Base-by-base conservation (phyloP, 1,140 invertebrate genomes). In the Cyrtorhinus lividipennis region DNA sequence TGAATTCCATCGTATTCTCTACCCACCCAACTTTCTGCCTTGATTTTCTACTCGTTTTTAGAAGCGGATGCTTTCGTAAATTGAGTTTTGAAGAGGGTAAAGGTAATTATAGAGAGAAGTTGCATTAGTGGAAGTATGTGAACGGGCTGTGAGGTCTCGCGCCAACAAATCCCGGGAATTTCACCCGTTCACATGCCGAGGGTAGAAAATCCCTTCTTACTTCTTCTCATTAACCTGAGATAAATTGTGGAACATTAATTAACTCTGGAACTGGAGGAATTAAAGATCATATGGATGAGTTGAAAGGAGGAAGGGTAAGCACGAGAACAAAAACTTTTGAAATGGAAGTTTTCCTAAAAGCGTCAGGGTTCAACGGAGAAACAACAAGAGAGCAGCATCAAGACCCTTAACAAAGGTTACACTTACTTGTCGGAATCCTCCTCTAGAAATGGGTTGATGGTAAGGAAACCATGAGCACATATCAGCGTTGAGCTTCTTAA, bases 351-450 rank as follows among this genome's bases (percentile, higher is more conserved):
- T n/a, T n/a, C n/a, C n/a, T n/a, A n/a, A n/a, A n/a, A n/a, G n/a
- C n/a, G n/a, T n/a, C n/a, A n/a, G n/a, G n/a, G n/a, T n/a, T n/a
- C n/a, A n/a, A n/a, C n/a, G n/a, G n/a, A n/a, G n/a, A n/a, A n/a
- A n/a, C n/a, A n/a, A n/a, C n/a, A n/a, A n/a, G n/a, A n/a, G n/a
- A n/a, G n/a, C n/a, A n/a, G n/a, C n/a, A n/a, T n/a, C n/a, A n/a
- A n/a, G n/a, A n/a, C n/a, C n/a, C n/a, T n/a, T n/a, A n/a, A n/a
- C n/a, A n/a, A n/a, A n/a, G 27, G n/a, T 60, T n/a, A 38, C 23
- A 66, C 66, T 67, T 24, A 67, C 66, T 46, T 59, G 1, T 23
- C 23, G 10, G 13, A 13, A 25, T 67, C 66, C 23, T 62, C 62
- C 3, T 60, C 53, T 26, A 18, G 27, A 2, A 24, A 45, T 8